phyloP scores from a whole-genome alignment of 2,797 vertebrate species.

The Amniataba percoides region DNA sequence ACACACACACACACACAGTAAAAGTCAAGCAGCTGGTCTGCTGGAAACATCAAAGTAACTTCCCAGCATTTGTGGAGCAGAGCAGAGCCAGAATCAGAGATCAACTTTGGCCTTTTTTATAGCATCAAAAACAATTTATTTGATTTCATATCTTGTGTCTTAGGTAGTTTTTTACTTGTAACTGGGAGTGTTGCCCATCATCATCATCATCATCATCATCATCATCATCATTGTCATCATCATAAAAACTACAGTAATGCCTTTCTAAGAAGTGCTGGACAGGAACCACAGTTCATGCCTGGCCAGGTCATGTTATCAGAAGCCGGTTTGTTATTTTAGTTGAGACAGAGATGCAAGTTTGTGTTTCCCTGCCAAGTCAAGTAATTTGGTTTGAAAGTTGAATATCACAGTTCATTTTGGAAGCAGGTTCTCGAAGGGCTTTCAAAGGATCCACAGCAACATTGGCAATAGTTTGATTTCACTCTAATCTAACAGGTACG shows the following conservation, averaged over 20 bases:
- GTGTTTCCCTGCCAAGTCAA: slow-evolving; percentile 16
- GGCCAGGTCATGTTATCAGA: slow-evolving; percentile 12
- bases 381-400: slow-evolving; percentile 33
- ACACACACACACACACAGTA: neutral
- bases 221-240: neutral
- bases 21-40: slow-evolving; percentile 42
- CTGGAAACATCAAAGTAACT: slow-evolving; percentile 50
- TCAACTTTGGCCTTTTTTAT: slow-evolving; percentile 23
- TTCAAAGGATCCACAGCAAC: neutral
- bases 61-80: slow-evolving; percentile 33
- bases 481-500: slow-evolving; percentile 24
- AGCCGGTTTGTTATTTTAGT: slow-evolving; percentile 8
- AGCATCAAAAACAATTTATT: slow-evolving; percentile 22
- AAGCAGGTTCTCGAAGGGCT: neutral
- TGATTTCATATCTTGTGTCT: slow-evolving; percentile 8
- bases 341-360: slow-evolving; percentile 9
- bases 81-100: slow-evolving; percentile 26
- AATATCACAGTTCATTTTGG: slow-evolving; percentile 24
- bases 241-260: neutral
- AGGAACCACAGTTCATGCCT: neutral
- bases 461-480: slow-evolving; percentile 25
- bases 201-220: neutral
- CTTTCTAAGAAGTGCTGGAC: slow-evolving; percentile 2
- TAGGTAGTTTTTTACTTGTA: neutral
- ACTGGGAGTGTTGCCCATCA: slow-evolving; percentile 17